phyloP scores from a whole-genome alignment of 2,113 vertebrate genomes.

The Porphyrio hochstetteri region DNA sequence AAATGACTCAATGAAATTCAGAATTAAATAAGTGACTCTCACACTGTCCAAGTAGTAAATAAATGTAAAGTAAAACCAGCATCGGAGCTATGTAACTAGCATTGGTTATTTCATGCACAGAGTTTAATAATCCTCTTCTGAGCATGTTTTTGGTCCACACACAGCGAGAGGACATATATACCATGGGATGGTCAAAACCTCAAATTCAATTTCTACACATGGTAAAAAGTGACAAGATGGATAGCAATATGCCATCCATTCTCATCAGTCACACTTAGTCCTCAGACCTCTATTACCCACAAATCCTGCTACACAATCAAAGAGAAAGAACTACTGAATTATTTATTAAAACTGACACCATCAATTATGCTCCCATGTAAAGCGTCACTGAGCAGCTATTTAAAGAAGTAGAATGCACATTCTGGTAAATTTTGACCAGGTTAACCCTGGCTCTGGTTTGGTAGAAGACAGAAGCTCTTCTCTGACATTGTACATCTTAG shows the following conservation, averaged over 20 bases:
- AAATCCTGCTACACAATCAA: conserved; percentile 35
- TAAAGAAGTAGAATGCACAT: conserved; percentile 17
- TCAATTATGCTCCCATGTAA: conserved; percentile 35
- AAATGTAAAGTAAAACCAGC: not conserved
- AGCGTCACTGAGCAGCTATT: conserved; percentile 32
- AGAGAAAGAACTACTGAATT: conserved; percentile 58
- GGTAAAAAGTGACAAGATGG: conserved; percentile 18
- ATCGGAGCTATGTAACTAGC: not conserved
- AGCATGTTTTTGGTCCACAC: not conserved
- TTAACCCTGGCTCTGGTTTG: not conserved
- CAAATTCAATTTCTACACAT: conserved; percentile 11
- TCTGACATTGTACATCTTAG: not conserved
- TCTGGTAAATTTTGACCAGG: conserved; percentile 5
- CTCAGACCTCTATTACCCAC: conserved; percentile 41
- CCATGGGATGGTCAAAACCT: conserved; percentile 1
- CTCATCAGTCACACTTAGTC: conserved; percentile 43
- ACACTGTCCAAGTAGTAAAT: not conserved
- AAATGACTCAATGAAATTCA: not conserved
- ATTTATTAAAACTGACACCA: conserved; percentile 63
- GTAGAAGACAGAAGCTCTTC: not conserved
- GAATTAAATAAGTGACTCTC: not conserved
- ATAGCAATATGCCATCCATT: conserved; percentile 20
- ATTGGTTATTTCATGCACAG: not conserved
- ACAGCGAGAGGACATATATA: not conserved
- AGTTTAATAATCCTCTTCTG: not conserved